These are phyloP conservation scores for Dendrocincla tyrannina DNA, from an alignment of 2,797 vertebrate species.

Conservation along the genomic window DNA sequence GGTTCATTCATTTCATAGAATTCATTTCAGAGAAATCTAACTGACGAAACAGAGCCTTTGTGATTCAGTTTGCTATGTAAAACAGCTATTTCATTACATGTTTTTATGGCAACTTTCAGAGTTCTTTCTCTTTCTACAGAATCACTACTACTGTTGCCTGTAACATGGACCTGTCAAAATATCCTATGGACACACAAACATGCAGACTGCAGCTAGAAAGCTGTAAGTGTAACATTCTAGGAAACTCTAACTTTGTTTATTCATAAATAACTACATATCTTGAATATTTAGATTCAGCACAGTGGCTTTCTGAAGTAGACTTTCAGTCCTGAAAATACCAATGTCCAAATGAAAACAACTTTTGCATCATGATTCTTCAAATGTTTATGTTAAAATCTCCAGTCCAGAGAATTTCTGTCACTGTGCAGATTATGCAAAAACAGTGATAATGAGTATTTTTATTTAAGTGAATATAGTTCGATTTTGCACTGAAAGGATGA, in stretches of 20 bases:
- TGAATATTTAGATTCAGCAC: neutral
- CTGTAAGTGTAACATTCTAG: constrained; percentile 71
- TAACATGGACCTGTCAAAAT: constrained; percentile 83
- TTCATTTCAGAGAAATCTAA: neutral
- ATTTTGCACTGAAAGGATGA: neutral
- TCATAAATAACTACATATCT: neutral
- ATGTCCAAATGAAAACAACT: neutral
- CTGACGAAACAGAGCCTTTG: neutral
- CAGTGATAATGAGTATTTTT: neutral
- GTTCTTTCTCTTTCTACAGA: constrained; percentile 55
- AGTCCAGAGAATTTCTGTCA: neutral
- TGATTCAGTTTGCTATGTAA: neutral
- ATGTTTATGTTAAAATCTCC: neutral
- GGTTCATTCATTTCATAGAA: neutral
- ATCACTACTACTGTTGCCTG: constrained; percentile 82
- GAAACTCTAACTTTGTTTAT: neutral
- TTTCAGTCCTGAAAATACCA: neutral
- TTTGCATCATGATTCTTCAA: neutral
- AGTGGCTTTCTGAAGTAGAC: neutral
- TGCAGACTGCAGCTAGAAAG: constrained; percentile 81
- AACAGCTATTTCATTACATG: neutral
- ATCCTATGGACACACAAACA: constrained; percentile 81
- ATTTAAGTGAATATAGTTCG: neutral
- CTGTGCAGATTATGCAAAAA: neutral
- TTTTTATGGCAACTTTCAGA: neutral